Base-by-base conservation (phyloP, 2,797 vertebrate species). In the Vipera latastei region DNA sequence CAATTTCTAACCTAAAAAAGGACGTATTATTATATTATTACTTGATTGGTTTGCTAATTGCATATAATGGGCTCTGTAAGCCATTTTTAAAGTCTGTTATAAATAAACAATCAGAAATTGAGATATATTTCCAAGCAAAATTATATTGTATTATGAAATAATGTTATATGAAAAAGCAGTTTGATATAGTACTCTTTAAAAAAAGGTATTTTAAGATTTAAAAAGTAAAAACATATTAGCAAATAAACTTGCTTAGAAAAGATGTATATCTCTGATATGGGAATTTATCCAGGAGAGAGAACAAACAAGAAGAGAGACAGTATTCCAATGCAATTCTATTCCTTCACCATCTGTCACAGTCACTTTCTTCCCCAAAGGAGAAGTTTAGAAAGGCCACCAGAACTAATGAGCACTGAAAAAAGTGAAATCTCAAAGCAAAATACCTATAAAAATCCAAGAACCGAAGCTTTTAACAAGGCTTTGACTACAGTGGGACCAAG, bases 261-360 rank as follows among this genome's bases (percentile, higher is more conserved):
- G 94, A 95, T 93, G 93, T 93, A 65, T 92, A 98, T 98, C 96
- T 98, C 96, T 96, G 96, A 96, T 95, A 96, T 94, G 93, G 94
- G 94, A 96, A 94, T 94, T 94, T 93, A 94, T 93, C n/a, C n/a
- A 93, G 12, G 2, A 55, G 92, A 51, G 55, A 25, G 26, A 63
- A 16, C 44, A 59, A 91, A 78, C 38, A 32, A 53, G 61, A 26
- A 87, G 56, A 95, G 95, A 95, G 95, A 93, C 86, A 88, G 94
- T 0, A 2, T 95, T 97, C 96, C 95, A 96, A 95, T 97, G 95
- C 95, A 96, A 95, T 96, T 95, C 94, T 93, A 88, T 48, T 96
- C 94, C 96, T 96, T 92, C 92, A 0, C 97, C 98, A 98, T 98
- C 97, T 98, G 97, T 97, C 97, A 97, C 97, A 96, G 94, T 96